Conservation (phyloP, 30 jellyfish, hydroid and myxozoan species). For the Cassiopea andromeda region DNA sequence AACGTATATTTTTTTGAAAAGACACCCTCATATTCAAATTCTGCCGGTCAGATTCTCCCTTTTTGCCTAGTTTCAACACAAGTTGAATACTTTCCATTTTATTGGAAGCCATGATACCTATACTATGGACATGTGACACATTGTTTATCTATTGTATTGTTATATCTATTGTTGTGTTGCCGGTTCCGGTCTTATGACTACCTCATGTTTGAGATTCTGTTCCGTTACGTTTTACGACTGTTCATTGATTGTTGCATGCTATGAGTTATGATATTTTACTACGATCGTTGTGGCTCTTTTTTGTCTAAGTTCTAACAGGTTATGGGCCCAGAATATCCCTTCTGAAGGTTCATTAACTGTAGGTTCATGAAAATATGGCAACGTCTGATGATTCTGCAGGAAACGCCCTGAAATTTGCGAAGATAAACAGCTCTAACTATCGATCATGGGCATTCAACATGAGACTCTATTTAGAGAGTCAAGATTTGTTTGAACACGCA, state of each 20-base stretch:
- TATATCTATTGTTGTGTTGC: not conserved
- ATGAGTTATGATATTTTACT: constrained; percentile 1
- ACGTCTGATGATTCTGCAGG: constrained; percentile 47
- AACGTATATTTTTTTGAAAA: too few species aligned
- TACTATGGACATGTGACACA: not conserved
- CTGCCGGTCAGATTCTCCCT: too few species aligned
- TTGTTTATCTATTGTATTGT: not conserved
- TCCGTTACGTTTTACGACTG: not conserved
- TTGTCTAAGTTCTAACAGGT: constrained; percentile 24
- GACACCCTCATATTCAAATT: too few species aligned
- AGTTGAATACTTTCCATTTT: too few species aligned
- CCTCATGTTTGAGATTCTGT: not conserved
- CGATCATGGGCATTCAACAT: constrained; percentile 57
- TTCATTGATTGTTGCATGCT: not conserved
- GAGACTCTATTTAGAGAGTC: constrained; percentile 45
- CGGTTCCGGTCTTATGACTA: constrained; percentile 23
- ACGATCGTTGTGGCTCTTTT: not conserved
- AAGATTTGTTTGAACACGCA: constrained; percentile 51
- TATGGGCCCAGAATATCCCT: constrained; percentile 49
- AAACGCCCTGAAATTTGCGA: constrained; percentile 47
- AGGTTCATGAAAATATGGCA: not conserved
- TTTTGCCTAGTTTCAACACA: too few species aligned
- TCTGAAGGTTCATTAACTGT: not conserved
- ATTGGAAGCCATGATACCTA: not conserved
- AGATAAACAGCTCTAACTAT: constrained; percentile 30